Evolutionary conservation across 2,888 invertebrate genomes (phyloP).

Genomic region (Allophyes oxyacanthae): DNA sequence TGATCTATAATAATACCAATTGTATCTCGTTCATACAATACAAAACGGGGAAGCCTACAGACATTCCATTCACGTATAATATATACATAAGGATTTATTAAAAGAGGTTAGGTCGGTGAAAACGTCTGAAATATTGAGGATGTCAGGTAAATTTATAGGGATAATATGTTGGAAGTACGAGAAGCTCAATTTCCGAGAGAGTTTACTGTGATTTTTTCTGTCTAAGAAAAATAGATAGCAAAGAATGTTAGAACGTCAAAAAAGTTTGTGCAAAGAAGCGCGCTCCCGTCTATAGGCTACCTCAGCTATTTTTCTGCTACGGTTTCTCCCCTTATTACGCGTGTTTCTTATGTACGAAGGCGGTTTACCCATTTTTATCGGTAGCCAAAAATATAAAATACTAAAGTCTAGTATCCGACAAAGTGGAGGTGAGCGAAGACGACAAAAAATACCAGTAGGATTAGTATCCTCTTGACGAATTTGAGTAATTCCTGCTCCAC

Average conservation of each 20-base stretch:
- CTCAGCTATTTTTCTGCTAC: slow-evolving; percentile 40
- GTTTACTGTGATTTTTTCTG: slow-evolving; percentile 82
- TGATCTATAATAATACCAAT: slow-evolving; percentile 56
- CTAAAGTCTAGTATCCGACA: too few species aligned
- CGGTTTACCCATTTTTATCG: slow-evolving; percentile 10
- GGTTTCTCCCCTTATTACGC: slow-evolving; percentile 9
- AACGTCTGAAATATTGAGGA: slow-evolving; percentile 86
- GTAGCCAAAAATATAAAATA: neutral
- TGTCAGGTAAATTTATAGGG: slow-evolving; percentile 87
- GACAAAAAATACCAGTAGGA: too few species aligned
- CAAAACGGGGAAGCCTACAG: slow-evolving; percentile 49
- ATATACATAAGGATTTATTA: slow-evolving; percentile 78
- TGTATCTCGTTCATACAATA: slow-evolving; percentile 54
- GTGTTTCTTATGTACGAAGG: slow-evolving; percentile 16
- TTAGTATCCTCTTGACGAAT: too few species aligned
- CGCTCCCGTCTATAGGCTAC: slow-evolving; percentile 30
- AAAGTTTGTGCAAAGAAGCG: slow-evolving; percentile 57
- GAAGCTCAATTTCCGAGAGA: slow-evolving; percentile 79
- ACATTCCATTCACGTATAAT: slow-evolving; percentile 65
- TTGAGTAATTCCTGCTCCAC: too few species aligned
- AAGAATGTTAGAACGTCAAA: slow-evolving; percentile 60
- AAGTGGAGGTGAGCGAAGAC: too few species aligned
- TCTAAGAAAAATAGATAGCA: slow-evolving; percentile 69
- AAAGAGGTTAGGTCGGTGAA: slow-evolving; percentile 83
- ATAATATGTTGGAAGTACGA: slow-evolving; percentile 84